Evolutionary conservation across 2,797 vertebrate species (phyloP).

Genomic region (Champsocephalus gunnari): DNA sequence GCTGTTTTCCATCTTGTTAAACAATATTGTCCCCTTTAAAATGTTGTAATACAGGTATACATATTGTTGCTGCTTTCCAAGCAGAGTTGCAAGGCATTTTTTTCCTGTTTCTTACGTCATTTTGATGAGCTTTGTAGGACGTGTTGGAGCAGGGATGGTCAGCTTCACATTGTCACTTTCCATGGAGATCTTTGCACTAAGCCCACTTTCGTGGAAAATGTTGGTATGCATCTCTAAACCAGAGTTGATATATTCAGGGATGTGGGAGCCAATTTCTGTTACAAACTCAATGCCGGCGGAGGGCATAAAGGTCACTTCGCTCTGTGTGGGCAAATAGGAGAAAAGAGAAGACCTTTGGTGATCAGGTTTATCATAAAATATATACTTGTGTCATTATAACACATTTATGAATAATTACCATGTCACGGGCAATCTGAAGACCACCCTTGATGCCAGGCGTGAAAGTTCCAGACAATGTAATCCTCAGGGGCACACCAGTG

Average conservation of each 20-base stretch:
- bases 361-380: neutral
- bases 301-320: constrained; percentile 86
- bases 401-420: constrained; percentile 70
- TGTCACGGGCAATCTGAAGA: constrained; percentile 77
- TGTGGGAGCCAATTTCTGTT: constrained; percentile 86
- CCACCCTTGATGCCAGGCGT: constrained; percentile 90
- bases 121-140: constrained; percentile 88
- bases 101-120: constrained; percentile 82
- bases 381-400: neutral
- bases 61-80: neutral
- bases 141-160: constrained; percentile 86
- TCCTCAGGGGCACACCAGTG: constrained; percentile 91
- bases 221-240: constrained; percentile 92
- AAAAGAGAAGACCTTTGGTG: neutral
- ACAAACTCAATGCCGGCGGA: constrained; percentile 91
- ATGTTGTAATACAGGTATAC: neutral
- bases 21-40: neutral
- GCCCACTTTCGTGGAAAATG: constrained; percentile 90
- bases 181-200: constrained; percentile 85
- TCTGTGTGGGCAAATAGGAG: constrained; percentile 62
- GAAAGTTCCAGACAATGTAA: constrained; percentile 90
- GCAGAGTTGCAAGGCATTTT: neutral
- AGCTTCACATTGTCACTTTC: constrained; percentile 86
- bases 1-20: neutral
- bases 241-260: constrained; percentile 89